Evolutionary conservation across 2,888 invertebrate genomes (phyloP).

Genomic region (Leptopilina myrica): DNA sequence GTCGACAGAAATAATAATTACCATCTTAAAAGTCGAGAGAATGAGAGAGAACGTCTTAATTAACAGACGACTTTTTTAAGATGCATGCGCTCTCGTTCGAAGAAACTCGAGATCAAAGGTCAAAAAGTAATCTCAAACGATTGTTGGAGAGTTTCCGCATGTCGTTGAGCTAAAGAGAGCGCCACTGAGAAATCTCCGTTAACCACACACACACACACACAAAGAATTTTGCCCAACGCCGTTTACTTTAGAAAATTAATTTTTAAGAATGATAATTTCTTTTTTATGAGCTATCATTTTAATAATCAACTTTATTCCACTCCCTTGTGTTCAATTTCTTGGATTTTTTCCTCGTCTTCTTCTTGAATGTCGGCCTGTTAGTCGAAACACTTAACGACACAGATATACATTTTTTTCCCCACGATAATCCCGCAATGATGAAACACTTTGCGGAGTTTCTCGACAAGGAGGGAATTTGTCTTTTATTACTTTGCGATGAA

Average conservation of each 20-base stretch:
- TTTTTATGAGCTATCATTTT: slow-evolving; percentile 20
- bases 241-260: slow-evolving; percentile 15
- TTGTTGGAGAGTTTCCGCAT: slow-evolving; percentile 39
- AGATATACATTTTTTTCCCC: neutral
- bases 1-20: slow-evolving; percentile 37
- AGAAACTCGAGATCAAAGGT: slow-evolving; percentile 35
- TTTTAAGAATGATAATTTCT: slow-evolving; percentile 13
- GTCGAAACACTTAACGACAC: neutral
- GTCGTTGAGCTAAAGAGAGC: neutral
- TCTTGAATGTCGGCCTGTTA: neutral
- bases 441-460: too few species aligned
- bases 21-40: slow-evolving; percentile 19
- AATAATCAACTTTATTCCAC: neutral
- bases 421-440: too few species aligned
- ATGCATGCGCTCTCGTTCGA: slow-evolving; percentile 38
- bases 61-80: slow-evolving; percentile 27
- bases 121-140: slow-evolving; percentile 37
- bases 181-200: slow-evolving; percentile 30
- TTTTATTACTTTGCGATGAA: too few species aligned
- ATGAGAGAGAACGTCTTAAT: slow-evolving; percentile 20
- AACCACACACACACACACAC: neutral
- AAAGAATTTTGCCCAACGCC: neutral
- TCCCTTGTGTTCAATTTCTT: neutral
- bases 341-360: too few species aligned
- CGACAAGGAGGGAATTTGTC: too few species aligned